Percentiles rank a stretch among this genome's conserved stretches.
Evolutionary conservation across 2,113 vertebrate genomes (phyloP).

Genomic region (Aphelocoma coerulescens): DNA sequence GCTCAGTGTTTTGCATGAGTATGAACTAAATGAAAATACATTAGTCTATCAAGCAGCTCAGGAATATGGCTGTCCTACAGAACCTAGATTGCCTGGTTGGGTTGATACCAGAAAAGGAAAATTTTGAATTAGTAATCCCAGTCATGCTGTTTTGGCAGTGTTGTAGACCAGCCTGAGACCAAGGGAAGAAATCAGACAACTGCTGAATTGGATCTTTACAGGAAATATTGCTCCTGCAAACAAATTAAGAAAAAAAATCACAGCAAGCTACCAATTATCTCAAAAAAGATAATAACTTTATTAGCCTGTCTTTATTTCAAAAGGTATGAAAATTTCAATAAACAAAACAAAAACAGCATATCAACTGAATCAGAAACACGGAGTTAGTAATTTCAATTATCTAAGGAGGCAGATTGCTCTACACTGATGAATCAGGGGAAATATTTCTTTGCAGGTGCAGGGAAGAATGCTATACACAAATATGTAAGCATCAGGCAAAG

Average conservation of each 20-base stretch:
- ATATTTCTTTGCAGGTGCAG: background rate
- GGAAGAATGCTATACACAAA: background rate
- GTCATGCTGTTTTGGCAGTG: background rate
- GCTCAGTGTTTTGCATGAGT: background rate
- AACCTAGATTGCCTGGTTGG: background rate
- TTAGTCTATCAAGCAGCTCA: background rate
- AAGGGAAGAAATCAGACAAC: background rate
- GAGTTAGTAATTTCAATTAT: conserved; percentile 5
- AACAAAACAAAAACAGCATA: background rate
- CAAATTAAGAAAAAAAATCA: background rate
- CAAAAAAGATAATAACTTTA: background rate
- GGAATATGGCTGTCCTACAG: background rate
- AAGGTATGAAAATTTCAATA: background rate
- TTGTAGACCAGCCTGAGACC: background rate
- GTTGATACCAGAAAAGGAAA: background rate
- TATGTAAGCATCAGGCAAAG: background rate
- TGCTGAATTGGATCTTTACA: background rate
- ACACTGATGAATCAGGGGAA: background rate
- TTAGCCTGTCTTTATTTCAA: background rate
- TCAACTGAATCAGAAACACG: background rate
- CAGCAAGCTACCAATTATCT: background rate
- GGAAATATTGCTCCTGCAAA: background rate
- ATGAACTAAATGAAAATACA: background rate
- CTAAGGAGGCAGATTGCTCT: background rate
- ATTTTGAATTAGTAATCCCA: conserved; percentile 5